Base-by-base conservation (phyloP, 2,888 invertebrate genomes). In the Trichacis sp. region DNA sequence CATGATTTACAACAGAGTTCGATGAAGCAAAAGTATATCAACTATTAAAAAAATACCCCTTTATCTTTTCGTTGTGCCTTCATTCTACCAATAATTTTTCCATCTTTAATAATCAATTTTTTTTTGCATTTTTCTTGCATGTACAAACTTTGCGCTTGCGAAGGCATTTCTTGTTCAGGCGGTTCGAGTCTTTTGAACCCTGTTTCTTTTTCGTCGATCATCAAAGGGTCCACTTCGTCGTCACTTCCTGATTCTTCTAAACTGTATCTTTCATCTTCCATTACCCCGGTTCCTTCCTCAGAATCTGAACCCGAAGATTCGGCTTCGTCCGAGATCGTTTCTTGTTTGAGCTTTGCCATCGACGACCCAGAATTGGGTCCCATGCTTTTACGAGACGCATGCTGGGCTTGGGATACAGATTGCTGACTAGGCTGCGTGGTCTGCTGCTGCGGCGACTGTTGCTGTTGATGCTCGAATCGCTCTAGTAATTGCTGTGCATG, bases 61-160 rank as follows among this genome's bases (percentile, higher is more conserved):
- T 93, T 93, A 73, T 93, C 93, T 75, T 93, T 93, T 29, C 93
- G 86, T 73, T 92, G 92, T 0, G 92, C 88, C 78, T 93, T 93
- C 50, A 90, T 89, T 45, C 90, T 85, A n/a, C 91, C 91, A 18
- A 92, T 87, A 3, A 92, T 90, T 72, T 86, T 87, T 12, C 88
- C 88, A 82, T 90, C 90, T 77, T 89, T 90, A 46, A 90, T 88
- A 43, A 91, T 87, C 1, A 89, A 85, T 75, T 93, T 93, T 80
- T 94, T 94, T 59, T 88, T 89, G 24, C 90, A 89, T 75, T 93
- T 93, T 80, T 94, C 93, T 81, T 90, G 88, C 90, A 93, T 92
- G 75, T 93, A 94, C 3, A 93, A 84, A 15, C 89, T 89, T 73
- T 89, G 88, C 2, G 89, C 89, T 45, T 89, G 85, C 0, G 85